Conservation (phyloP, 2,888 invertebrate species). For the Anaspis maculata region DNA sequence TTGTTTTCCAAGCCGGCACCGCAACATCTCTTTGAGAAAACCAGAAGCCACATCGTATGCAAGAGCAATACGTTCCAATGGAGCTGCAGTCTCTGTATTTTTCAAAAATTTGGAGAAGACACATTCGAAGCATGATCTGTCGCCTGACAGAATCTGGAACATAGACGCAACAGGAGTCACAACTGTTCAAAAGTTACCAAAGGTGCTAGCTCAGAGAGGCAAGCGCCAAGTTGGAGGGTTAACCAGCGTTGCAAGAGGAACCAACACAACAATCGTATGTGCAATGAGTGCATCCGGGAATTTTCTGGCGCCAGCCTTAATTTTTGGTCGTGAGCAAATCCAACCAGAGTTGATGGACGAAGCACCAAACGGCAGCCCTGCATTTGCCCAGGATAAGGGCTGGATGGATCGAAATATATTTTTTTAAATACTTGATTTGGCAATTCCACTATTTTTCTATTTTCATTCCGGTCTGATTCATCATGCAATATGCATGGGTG, state of each 20-base stretch:
- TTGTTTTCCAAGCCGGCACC: slow-evolving; percentile 5
- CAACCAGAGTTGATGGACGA: slow-evolving; percentile 11
- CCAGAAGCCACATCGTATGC: slow-evolving; percentile 27
- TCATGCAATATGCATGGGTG: too few relatives aligned
- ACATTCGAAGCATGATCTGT: slow-evolving; percentile 19
- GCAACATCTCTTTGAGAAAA: slow-evolving; percentile 13
- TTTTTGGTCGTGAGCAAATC: slow-evolving; percentile 14
- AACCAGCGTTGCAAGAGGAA: slow-evolving; percentile 8
- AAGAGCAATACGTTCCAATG: slow-evolving; percentile 23
- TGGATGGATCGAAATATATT: slow-evolving; percentile 18
- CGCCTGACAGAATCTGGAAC: slow-evolving; percentile 29
- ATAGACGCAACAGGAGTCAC: slow-evolving; percentile 36
- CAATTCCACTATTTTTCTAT: slow-evolving; percentile 16
- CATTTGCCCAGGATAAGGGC: slow-evolving; percentile 12
- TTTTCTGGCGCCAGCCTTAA: slow-evolving; percentile 12
- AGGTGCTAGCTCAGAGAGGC: slow-evolving; percentile 19
- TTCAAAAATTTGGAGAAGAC: slow-evolving; percentile 20
- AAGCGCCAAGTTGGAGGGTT: slow-evolving; percentile 6
- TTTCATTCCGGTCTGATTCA: too few relatives aligned
- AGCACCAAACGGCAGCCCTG: slow-evolving; percentile 12
- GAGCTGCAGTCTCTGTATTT: slow-evolving; percentile 19
- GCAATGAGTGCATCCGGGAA: slow-evolving; percentile 5
- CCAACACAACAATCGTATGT: slow-evolving; percentile 5
- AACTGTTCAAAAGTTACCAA: slow-evolving; percentile 33
- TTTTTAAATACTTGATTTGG: slow-evolving; percentile 13